Percentiles rank a stretch among this genome's conserved stretches.
Evolutionary conservation across 2,888 invertebrate species (phyloP).

Genomic region (Caenorhabditis imperialis): DNA sequence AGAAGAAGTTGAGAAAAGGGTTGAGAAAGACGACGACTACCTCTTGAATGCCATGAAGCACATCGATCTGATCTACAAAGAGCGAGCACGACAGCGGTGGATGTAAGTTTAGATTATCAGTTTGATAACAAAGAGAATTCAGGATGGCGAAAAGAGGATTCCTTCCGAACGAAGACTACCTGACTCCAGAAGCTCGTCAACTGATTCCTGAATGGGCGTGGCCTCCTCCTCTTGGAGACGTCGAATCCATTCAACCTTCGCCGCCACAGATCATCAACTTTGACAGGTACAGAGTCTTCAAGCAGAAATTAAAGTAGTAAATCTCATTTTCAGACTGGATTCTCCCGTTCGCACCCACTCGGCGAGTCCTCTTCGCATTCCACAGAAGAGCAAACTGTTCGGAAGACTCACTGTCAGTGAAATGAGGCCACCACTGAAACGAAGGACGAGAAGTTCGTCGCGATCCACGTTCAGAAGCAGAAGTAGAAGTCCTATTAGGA

Average conservation of each 20-base stretch:
- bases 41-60: constrained; percentile 19
- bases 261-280: constrained; percentile 30
- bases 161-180: neutral
- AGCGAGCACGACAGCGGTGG: constrained; percentile 15
- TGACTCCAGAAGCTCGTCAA: neutral
- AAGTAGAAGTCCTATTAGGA: neutral
- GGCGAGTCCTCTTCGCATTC: neutral
- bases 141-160: constrained; percentile 1
- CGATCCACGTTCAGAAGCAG: neutral
- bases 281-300: neutral
- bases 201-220: constrained; percentile 45
- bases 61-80: constrained; percentile 47
- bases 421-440: neutral
- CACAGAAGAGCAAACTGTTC: neutral
- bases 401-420: constrained; percentile 8
- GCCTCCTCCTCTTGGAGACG: constrained; percentile 9
- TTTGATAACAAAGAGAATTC: neutral
- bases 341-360: neutral
- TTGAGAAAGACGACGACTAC: constrained; percentile 17
- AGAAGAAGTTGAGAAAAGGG: constrained; percentile 23
- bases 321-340: neutral
- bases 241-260: constrained; percentile 18
- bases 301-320: neutral
- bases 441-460: neutral
- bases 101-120: constrained; percentile 4